Evolutionary conservation across 2,888 invertebrate genomes (phyloP).

Genomic region (Drosophila mimetica): DNA sequence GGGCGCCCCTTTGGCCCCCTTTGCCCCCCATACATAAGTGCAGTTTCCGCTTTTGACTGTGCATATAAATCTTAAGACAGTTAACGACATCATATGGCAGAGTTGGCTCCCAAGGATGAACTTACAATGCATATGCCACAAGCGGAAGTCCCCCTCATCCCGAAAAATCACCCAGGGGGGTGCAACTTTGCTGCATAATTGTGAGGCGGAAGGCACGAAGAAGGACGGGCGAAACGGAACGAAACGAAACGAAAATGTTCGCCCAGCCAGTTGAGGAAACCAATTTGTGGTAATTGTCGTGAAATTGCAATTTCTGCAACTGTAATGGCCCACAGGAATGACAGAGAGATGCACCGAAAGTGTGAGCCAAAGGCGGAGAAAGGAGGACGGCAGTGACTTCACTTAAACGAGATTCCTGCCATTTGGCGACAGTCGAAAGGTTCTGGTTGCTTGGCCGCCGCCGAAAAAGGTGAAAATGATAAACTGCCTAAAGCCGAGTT

Average conservation of each 20-base stretch:
- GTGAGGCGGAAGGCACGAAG: conserved; percentile 45
- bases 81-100: conserved; percentile 75
- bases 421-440: conserved; percentile 24
- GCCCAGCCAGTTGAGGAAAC: conserved; percentile 72
- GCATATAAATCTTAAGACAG: conserved; percentile 76
- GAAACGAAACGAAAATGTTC: conserved; percentile 34
- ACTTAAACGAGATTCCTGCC: conserved; percentile 54
- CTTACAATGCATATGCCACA: conserved; percentile 50
- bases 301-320: conserved; percentile 79
- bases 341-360: conserved; percentile 22
- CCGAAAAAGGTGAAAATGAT: conserved; percentile 44
- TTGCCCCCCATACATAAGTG: conserved; percentile 53
- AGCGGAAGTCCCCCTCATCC: conserved; percentile 28
- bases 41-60: conserved; percentile 74
- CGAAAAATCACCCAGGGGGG: conserved; percentile 57
- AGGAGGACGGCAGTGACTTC: conserved; percentile 45
- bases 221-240: conserved; percentile 18
- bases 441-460: conserved; percentile 1
- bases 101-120: conserved; percentile 42
- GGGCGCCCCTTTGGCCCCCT: background rate
- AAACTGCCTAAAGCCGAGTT: conserved; percentile 44
- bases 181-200: conserved; percentile 65
- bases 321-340: conserved; percentile 63
- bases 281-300: conserved; percentile 81
- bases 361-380: background rate